These are phyloP conservation scores for Colossoma macropomum DNA, from an alignment of 2,113 vertebrate genomes.

Conservation along the genomic window DNA sequence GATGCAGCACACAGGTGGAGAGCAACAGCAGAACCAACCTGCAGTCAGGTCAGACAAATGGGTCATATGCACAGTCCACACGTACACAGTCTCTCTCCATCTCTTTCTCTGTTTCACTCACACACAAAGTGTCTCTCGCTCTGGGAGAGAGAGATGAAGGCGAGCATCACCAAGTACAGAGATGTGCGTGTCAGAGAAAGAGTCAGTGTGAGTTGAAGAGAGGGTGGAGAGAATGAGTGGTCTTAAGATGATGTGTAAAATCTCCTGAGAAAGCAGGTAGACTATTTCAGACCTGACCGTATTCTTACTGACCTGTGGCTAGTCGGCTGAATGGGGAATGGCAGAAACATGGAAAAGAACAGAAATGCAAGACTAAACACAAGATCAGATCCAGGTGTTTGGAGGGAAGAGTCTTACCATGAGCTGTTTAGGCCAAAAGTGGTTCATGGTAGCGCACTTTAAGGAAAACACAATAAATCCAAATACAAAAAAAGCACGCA, in stretches of 20 bases:
- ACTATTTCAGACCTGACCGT: conserved; percentile 32
- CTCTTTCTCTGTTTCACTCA: background rate
- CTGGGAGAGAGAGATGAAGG: background rate
- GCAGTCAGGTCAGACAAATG: background rate
- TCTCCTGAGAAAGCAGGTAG: background rate
- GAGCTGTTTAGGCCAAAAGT: background rate
- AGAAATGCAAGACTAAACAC: background rate
- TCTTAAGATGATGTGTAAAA: conserved; percentile 6
- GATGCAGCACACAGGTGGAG: background rate
- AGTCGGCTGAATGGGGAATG: background rate
- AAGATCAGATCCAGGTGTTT: background rate
- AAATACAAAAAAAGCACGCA: background rate
- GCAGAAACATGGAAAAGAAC: background rate
- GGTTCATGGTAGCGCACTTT: background rate
- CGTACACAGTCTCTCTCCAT: background rate
- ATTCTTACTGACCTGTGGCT: conserved; percentile 10
- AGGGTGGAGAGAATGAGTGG: background rate
- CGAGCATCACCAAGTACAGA: background rate
- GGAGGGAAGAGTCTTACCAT: background rate
- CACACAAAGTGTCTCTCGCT: background rate
- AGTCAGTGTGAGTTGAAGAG: background rate
- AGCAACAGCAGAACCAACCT: background rate
- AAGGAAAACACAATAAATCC: background rate
- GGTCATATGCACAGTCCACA: background rate
- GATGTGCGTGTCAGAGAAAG: background rate